A percentile compares a stretch with the other conserved stretches of the same genome.
Evolutionary conservation across 1,140 invertebrate species (phyloP).

Genomic region (Eumaeus atala): DNA sequence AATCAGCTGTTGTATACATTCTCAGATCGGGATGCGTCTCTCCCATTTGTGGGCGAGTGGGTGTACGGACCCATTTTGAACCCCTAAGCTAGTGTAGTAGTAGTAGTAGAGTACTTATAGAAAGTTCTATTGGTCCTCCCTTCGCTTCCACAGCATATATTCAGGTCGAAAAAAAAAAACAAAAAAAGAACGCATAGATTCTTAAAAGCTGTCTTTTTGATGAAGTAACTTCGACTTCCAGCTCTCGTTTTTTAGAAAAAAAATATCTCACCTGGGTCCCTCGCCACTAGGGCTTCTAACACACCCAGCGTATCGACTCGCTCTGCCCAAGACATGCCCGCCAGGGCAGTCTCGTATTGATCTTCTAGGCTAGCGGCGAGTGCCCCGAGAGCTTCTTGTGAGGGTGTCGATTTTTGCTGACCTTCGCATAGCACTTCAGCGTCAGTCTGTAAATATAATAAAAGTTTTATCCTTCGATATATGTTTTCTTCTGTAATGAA

Average conservation of each 20-base stretch:
- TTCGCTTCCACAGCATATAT: too few species aligned
- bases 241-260: too few species aligned
- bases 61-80: too few species aligned
- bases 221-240: too few species aligned
- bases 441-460: conserved; percentile 70
- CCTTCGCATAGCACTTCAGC: conserved; percentile 79
- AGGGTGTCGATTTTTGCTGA: conserved; percentile 19
- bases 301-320: conserved; percentile 85
- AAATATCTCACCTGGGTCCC: conserved; percentile 79
- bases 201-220: too few species aligned
- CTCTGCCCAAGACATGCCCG: conserved; percentile 86
- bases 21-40: too few species aligned
- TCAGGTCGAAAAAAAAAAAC: background rate
- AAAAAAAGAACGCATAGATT: background rate
- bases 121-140: too few species aligned
- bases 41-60: too few species aligned
- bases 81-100: too few species aligned
- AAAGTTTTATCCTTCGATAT: background rate
- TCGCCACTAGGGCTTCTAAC: conserved; percentile 83
- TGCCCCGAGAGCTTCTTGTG: conserved; percentile 34
- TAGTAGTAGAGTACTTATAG: too few species aligned
- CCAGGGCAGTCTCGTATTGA: conserved; percentile 82
- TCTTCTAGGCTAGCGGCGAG: conserved; percentile 71
- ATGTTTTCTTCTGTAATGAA: too few species aligned
- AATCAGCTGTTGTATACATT: too few species aligned